These are phyloP conservation scores for Oligia strigilis DNA, from an alignment of 2,888 invertebrate genomes.

Conservation along the genomic window DNA sequence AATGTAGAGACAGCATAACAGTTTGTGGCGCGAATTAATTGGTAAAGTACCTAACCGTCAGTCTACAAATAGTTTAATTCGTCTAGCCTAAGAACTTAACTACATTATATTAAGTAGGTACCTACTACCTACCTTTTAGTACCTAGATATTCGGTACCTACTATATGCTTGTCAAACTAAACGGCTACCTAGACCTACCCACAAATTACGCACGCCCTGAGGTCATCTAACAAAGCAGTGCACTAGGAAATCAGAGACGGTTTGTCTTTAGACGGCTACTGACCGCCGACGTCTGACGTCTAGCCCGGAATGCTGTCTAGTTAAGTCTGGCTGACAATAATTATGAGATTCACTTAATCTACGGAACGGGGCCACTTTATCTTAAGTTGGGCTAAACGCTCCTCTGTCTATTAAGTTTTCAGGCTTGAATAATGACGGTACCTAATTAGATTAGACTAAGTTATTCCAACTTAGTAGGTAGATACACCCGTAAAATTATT, in stretches of 20 bases:
- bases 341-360: slow-evolving; percentile 53
- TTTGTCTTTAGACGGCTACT: slow-evolving; percentile 51
- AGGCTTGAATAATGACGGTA: slow-evolving; percentile 17
- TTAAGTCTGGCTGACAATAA: slow-evolving; percentile 32
- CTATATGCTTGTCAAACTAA: slow-evolving; percentile 15
- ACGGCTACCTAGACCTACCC: slow-evolving; percentile 7
- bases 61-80: not conserved
- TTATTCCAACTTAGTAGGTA: not conserved
- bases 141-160: not conserved
- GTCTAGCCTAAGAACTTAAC: not conserved
- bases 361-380: slow-evolving; percentile 33
- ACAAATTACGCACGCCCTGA: slow-evolving; percentile 32
- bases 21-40: not conserved
- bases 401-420: slow-evolving; percentile 31
- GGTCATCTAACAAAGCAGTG: slow-evolving; percentile 54
- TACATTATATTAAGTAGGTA: not conserved
- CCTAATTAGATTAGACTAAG: slow-evolving; percentile 10
- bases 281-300: slow-evolving; percentile 57
- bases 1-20: not conserved
- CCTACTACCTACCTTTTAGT: not conserved
- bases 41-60: not conserved
- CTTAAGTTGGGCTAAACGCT: slow-evolving; percentile 25
- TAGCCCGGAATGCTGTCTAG: slow-evolving; percentile 43
- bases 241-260: slow-evolving; percentile 57
- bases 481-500: not conserved